Percentiles rank a stretch among this genome's conserved stretches.
phyloP scores from a whole-genome alignment of 2,888 invertebrate species.

The Volucella inanis region DNA sequence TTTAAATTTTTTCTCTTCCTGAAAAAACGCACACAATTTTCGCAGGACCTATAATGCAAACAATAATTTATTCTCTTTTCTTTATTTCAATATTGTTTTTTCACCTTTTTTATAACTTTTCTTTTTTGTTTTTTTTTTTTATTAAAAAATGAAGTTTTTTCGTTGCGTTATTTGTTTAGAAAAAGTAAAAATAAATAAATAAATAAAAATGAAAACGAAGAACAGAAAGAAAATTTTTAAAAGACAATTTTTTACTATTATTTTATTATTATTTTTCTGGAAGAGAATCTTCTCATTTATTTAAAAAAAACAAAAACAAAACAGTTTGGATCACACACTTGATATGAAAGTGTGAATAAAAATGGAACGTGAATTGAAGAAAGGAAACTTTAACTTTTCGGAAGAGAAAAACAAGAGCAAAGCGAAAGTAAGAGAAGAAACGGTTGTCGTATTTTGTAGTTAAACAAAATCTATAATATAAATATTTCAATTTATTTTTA shows the following conservation, averaged over 20 bases:
- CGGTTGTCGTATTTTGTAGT: constrained; percentile 74
- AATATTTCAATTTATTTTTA: constrained; percentile 70
- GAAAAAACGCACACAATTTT: constrained; percentile 63
- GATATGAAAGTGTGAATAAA: no score
- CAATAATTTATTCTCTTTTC: constrained; percentile 26
- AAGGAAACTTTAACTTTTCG: neutral
- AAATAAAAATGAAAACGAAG: constrained; percentile 1
- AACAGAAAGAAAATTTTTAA: neutral
- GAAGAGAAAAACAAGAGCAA: constrained; percentile 23
- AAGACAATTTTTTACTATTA: constrained; percentile 52
- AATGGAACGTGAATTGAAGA: neutral
- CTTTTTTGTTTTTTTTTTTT: constrained; percentile 54
- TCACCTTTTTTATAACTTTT: constrained; percentile 25
- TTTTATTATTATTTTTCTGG: constrained; percentile 35
- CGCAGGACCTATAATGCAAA: constrained; percentile 36
- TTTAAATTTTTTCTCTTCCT: constrained; percentile 44
- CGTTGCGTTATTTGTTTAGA: constrained; percentile 36
- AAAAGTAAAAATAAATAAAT: no score
- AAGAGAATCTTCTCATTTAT: constrained; percentile 17
- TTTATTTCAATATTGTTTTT: constrained; percentile 31
- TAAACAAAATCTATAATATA: constrained; percentile 73
- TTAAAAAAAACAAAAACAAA: constrained; percentile 19
- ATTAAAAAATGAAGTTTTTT: constrained; percentile 63
- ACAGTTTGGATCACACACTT: no score
- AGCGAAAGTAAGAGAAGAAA: constrained; percentile 21